A percentile compares a stretch with the other conserved stretches of the same genome.
Conservation (phyloP, 2,113 vertebrate genomes). For the Bubo bubo region DNA sequence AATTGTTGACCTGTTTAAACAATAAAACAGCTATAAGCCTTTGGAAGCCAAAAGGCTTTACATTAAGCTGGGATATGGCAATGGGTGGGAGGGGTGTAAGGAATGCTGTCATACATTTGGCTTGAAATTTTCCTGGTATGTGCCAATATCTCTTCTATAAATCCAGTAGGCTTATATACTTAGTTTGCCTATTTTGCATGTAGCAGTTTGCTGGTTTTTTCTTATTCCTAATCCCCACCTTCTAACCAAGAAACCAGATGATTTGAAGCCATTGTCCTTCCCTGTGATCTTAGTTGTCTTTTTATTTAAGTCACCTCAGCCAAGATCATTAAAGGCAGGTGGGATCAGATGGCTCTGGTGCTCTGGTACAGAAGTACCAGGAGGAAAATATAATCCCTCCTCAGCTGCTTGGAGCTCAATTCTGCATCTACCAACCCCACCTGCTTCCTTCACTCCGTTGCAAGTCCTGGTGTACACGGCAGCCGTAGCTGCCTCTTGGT, state of each 20-base stretch:
- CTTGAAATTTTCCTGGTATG: slow-evolving; percentile 3
- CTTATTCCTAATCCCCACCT: not conserved
- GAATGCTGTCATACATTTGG: slow-evolving; percentile 41
- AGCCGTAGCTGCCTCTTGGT: not conserved
- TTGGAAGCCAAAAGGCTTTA: slow-evolving; percentile 51
- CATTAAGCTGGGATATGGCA: slow-evolving; percentile 35
- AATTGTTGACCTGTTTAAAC: slow-evolving; percentile 62
- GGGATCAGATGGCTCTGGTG: not conserved
- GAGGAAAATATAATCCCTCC: not conserved
- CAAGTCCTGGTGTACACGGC: not conserved
- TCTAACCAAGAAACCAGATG: not conserved
- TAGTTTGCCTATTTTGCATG: slow-evolving; percentile 35
- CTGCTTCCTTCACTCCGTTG: not conserved
- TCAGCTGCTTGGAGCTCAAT: not conserved
- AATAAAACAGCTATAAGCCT: slow-evolving; percentile 41
- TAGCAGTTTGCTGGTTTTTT: not conserved
- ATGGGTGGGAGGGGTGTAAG: not conserved
- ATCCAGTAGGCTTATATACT: slow-evolving; percentile 5
- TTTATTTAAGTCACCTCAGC: not conserved
- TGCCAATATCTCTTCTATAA: slow-evolving; percentile 46
- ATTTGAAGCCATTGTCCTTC: not conserved
- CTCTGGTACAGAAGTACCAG: not conserved
- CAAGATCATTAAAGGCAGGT: not conserved
- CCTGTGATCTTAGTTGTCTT: not conserved
- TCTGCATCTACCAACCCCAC: not conserved